Percentiles rank a stretch among this genome's conserved stretches.
Evolutionary conservation across 2,113 vertebrate genomes (phyloP).

Genomic region (Corythornis madagascariensis): DNA sequence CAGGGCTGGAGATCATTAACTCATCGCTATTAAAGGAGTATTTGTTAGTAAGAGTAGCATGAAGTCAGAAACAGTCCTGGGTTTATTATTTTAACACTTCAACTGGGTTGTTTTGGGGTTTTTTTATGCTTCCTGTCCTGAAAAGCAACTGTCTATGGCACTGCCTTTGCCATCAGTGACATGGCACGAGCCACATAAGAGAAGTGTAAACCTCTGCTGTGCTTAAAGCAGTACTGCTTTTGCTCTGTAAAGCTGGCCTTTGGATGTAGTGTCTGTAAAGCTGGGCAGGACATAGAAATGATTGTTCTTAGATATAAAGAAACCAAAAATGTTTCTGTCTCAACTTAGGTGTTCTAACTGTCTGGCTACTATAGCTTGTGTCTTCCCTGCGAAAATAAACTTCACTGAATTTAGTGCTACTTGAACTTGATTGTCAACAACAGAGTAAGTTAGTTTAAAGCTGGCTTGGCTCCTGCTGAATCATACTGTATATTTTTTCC

Average conservation of each 20-base stretch:
- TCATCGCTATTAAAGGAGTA: slow-evolving; percentile 45
- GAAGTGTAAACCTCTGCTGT: neutral
- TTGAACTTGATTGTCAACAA: neutral
- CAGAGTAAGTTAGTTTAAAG: neutral
- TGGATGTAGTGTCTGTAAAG: neutral
- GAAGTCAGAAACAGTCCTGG: slow-evolving; percentile 34
- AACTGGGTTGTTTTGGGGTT: neutral
- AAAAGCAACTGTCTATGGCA: neutral
- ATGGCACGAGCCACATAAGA: neutral
- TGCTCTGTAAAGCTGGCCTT: neutral
- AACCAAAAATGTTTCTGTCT: neutral
- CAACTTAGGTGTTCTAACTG: neutral
- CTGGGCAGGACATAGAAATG: neutral
- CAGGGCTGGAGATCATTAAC: slow-evolving; percentile 3
- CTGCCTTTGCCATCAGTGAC: neutral
- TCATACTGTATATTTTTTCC: neutral
- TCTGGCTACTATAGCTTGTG: neutral
- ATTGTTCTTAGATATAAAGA: neutral
- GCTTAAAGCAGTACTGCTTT: neutral
- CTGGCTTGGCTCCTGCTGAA: neutral
- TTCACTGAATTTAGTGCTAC: neutral
- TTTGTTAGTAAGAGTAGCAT: neutral
- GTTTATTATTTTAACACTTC: neutral
- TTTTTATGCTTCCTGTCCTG: slow-evolving; percentile 24
- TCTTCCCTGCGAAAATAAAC: neutral